phyloP scores from a whole-genome alignment of 2,888 invertebrate genomes.

The Branchipolynoe longqiensis region DNA sequence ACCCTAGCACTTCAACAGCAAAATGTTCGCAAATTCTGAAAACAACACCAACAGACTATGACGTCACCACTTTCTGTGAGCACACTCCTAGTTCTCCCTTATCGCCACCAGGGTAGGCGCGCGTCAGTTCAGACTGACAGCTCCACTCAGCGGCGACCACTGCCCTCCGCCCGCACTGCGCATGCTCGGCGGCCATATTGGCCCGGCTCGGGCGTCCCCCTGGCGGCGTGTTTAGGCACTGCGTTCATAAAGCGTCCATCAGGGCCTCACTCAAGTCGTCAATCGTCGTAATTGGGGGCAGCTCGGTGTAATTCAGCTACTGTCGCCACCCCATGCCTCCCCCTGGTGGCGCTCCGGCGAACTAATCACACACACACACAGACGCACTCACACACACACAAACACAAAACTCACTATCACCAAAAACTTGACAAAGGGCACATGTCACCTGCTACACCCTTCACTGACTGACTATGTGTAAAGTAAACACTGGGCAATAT shows the following conservation, averaged over 20 bases:
- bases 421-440: too few relatives aligned
- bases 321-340: not conserved
- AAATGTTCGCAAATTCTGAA: too few relatives aligned
- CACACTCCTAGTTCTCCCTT: too few relatives aligned
- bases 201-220: not conserved
- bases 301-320: not conserved
- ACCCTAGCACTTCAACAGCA: too few relatives aligned
- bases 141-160: not conserved
- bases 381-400: too few relatives aligned
- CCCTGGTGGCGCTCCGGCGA: not conserved
- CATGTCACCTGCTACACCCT: too few relatives aligned
- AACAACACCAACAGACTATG: too few relatives aligned
- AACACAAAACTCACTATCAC: too few relatives aligned
- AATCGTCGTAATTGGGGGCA: not conserved
- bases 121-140: not conserved
- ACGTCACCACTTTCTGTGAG: too few relatives aligned
- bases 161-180: not conserved
- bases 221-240: constrained; percentile 17
- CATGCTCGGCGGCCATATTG: not conserved
- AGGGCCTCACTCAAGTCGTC: constrained; percentile 17
- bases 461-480: too few relatives aligned
- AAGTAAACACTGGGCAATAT: too few relatives aligned
- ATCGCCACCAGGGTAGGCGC: not conserved
- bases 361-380: too few relatives aligned
- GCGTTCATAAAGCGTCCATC: constrained; percentile 18